phyloP scores from a whole-genome alignment of 1,140 invertebrate genomes.

The Drosophila lacteicornis region DNA sequence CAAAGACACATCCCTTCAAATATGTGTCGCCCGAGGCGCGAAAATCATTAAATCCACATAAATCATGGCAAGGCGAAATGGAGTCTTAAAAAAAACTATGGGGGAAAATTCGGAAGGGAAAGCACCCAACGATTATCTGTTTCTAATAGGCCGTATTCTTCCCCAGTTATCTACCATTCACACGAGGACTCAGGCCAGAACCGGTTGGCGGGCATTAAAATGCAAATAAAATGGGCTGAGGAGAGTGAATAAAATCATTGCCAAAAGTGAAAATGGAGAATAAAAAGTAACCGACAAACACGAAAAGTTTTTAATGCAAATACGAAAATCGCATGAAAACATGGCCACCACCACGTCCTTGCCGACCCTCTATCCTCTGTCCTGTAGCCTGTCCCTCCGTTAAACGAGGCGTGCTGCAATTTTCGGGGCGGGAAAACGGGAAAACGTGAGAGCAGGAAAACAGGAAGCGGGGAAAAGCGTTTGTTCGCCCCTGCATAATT shows the following conservation, averaged over 20 bases:
- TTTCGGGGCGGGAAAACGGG: slow-evolving; percentile 38
- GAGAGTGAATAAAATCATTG: slow-evolving; percentile 53
- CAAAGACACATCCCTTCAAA: not conserved
- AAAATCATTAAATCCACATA: slow-evolving; percentile 30
- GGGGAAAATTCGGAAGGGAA: not conserved
- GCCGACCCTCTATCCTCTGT: not conserved
- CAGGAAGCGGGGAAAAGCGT: slow-evolving; percentile 64
- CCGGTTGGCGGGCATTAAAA: slow-evolving; percentile 47
- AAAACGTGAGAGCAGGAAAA: slow-evolving; percentile 44
- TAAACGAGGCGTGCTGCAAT: slow-evolving; percentile 62
- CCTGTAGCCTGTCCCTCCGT: slow-evolving; percentile 15
- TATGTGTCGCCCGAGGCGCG: not conserved
- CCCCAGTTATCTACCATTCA: slow-evolving; percentile 18
- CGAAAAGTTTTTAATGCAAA: slow-evolving; percentile 78
- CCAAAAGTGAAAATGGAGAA: slow-evolving; percentile 37
- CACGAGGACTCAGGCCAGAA: slow-evolving; percentile 1
- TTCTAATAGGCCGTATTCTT: slow-evolving; percentile 24
- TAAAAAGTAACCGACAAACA: slow-evolving; percentile 67
- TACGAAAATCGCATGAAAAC: slow-evolving; percentile 72
- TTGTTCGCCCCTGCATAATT: slow-evolving; percentile 67
- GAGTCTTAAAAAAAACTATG: slow-evolving; percentile 1
- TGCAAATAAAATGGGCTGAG: slow-evolving; percentile 59
- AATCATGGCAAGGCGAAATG: slow-evolving; percentile 18
- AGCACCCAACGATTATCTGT: slow-evolving; percentile 19
- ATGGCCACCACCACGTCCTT: slow-evolving; percentile 49